Percentiles rank a stretch among this genome's conserved stretches.
These are phyloP conservation scores for Apodemia duryi DNA, from an alignment of 2,888 invertebrate species.

Conservation along the genomic window DNA sequence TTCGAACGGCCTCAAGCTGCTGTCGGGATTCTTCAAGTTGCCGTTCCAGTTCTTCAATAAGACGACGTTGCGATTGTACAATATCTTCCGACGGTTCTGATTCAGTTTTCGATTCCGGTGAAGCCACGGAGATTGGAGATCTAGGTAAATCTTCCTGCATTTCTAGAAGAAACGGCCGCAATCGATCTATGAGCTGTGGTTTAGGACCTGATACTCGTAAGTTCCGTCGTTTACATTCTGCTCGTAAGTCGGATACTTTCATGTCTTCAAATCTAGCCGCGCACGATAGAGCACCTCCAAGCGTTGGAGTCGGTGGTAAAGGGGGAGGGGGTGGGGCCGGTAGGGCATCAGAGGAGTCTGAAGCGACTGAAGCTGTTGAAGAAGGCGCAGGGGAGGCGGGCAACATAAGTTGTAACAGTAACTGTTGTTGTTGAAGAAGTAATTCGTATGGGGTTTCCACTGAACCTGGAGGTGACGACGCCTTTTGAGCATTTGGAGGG, in stretches of 20 bases:
- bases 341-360: slow-evolving; percentile 57
- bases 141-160: slow-evolving; percentile 70
- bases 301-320: slow-evolving; percentile 61
- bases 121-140: slow-evolving; percentile 61
- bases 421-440: slow-evolving; percentile 95
- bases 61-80: slow-evolving; percentile 87
- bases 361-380: slow-evolving; percentile 52
- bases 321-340: slow-evolving; percentile 75
- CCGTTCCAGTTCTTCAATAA: slow-evolving; percentile 92
- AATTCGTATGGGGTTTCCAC: slow-evolving; percentile 93
- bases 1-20: slow-evolving; percentile 85
- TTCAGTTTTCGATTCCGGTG: slow-evolving; percentile 52
- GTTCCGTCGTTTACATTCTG: slow-evolving; percentile 95
- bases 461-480: slow-evolving; percentile 75
- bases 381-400: slow-evolving; percentile 57
- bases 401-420: slow-evolving; percentile 88
- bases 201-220: slow-evolving; percentile 98
- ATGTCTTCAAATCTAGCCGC: slow-evolving; percentile 92
- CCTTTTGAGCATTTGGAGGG: slow-evolving; percentile 93
- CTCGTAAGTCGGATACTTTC: slow-evolving; percentile 96
- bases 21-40: slow-evolving; percentile 88
- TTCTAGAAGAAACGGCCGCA: slow-evolving; percentile 84
- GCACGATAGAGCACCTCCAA: slow-evolving; percentile 42
- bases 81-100: slow-evolving; percentile 82
- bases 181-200: slow-evolving; percentile 94